Base-by-base conservation (phyloP, 1,140 invertebrate genomes). In the Sesamia nonagrioides region DNA sequence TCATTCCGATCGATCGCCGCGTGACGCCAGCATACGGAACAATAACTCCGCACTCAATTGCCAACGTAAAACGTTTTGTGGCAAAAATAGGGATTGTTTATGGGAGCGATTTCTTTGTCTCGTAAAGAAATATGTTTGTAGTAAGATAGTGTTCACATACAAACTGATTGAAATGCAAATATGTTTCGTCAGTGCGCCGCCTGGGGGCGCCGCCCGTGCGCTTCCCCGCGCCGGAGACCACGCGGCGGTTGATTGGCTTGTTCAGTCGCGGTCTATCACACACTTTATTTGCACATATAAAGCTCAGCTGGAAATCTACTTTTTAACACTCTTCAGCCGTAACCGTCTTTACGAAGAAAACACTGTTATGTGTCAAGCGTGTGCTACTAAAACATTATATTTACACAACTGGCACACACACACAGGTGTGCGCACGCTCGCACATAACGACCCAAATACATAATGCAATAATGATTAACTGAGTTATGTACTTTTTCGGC, bases 31-130 rank as follows among this genome's bases (percentile, higher is more conserved):
- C 52, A 74, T 56, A 74, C 71, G 52, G 71, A 45, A 27, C 18
- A 42, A 69, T 13, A 74, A 13, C 52, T 54, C 40, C 21, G 17
- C 54, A n/a, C 54, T 56, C 71, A 37, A 66, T 66, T 15, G 63
- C 18, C 18, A 27, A 68, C 71, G 54, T 74, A 74, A 58, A 74
- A 74, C 52, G 52, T 45, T 74, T 74, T 74, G 42, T 58, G 37
- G 71, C 37, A 60, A 58, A 74, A 74, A 74, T 60, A 74, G 54
- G 54, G 50, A 74, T 74, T 74, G 71, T 74, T 74, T 74, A 74
- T 74, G 37, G 48, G 54, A 74, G 40, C 37, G 54, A 74, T 74
- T 60, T 45, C 37, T 74, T 60, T 74, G 71, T 74, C 11, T 42
- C 40, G 17, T 73, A 21, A 15, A 52, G 6, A 45, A 68, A 58